Conservation (phyloP, 2,797 vertebrate species). For the Ficedula albicollis region DNA sequence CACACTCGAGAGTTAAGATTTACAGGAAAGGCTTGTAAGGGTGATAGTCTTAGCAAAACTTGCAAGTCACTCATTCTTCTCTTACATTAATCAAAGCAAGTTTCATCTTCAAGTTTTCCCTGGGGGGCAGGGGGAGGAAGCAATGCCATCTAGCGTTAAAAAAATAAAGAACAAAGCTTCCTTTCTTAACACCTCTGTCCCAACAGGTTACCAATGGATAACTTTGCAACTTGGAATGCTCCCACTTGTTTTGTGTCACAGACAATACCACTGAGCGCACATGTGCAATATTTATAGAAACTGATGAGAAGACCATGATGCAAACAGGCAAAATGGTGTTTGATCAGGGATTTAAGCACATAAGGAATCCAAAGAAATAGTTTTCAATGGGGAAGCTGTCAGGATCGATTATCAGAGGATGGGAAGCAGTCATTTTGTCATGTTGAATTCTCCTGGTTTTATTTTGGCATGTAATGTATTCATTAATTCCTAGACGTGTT, state of each 20-base stretch:
- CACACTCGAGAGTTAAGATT: neutral
- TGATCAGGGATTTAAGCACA: neutral
- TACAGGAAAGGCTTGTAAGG: neutral
- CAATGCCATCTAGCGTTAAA: neutral
- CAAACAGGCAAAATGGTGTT: neutral
- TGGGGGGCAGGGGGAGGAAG: neutral
- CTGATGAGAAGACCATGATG: neutral
- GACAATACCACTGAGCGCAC: neutral
- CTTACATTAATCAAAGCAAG: neutral
- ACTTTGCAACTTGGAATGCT: neutral
- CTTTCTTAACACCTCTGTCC: neutral
- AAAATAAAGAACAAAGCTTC: neutral
- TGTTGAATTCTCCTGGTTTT: neutral
- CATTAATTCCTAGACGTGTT: neutral
- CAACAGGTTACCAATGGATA: neutral
- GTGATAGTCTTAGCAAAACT: neutral
- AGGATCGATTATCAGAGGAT: neutral
- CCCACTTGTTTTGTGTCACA: neutral
- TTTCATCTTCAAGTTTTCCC: neutral
- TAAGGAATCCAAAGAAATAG: neutral
- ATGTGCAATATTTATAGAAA: neutral
- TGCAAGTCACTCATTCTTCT: neutral
- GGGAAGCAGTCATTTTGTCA: neutral
- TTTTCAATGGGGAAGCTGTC: neutral
- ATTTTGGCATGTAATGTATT: neutral